phyloP scores from a whole-genome alignment of 2,797 vertebrate genomes.

The Cryptoblepharus egeriae region DNA sequence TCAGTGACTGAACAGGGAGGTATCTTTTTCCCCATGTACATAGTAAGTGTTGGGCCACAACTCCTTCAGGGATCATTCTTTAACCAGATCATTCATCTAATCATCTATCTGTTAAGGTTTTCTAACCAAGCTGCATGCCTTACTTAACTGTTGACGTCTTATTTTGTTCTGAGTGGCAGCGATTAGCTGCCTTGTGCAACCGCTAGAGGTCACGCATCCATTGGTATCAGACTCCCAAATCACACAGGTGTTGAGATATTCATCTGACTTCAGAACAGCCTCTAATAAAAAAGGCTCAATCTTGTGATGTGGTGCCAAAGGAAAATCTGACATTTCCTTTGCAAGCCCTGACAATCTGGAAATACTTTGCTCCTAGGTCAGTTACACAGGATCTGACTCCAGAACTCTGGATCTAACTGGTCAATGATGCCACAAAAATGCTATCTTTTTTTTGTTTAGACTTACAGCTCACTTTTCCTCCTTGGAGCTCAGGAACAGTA shows the following conservation, averaged over 20 bases:
- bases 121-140: neutral
- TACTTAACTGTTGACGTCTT: neutral
- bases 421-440: neutral
- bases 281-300: neutral
- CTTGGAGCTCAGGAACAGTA: neutral
- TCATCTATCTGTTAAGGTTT: neutral
- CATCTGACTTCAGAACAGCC: neutral
- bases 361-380: neutral
- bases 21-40: neutral
- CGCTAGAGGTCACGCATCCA: slow-evolving; percentile 11
- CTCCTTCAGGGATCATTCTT: neutral
- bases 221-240: neutral
- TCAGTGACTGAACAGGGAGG: neutral
- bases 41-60: neutral
- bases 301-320: neutral
- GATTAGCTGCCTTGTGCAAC: neutral
- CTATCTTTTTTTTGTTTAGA: neutral
- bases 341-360: neutral
- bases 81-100: neutral
- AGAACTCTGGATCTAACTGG: neutral
- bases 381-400: neutral
- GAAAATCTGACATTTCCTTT: neutral
- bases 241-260: neutral
- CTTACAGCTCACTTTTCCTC: neutral
- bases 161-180: neutral